Conservation (phyloP, 2,888 invertebrate species). For the Prionchulus punctatus region DNA sequence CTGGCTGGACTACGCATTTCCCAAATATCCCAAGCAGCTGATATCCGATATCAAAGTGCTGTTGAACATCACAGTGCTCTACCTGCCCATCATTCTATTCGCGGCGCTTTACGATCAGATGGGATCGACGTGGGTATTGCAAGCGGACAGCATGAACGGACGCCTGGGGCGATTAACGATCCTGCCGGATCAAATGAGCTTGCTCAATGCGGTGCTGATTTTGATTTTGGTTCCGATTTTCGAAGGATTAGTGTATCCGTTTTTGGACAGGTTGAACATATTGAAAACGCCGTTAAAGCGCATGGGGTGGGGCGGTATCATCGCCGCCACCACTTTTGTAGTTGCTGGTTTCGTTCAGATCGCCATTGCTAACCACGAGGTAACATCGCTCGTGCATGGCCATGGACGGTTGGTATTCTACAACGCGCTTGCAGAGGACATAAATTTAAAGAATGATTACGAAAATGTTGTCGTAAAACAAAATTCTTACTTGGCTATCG, state of each 20-base stretch:
- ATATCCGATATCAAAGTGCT: constrained; percentile 33
- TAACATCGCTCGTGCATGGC: no score
- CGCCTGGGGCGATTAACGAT: constrained; percentile 23
- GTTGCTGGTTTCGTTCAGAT: constrained; percentile 45
- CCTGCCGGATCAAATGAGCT: constrained; percentile 81
- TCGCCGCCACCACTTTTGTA: constrained; percentile 66
- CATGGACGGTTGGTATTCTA: no score
- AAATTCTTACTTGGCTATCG: no score
- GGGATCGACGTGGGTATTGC: constrained; percentile 1
- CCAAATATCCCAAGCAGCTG: constrained; percentile 47
- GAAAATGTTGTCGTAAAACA: no score
- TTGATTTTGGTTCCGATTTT: constrained; percentile 38
- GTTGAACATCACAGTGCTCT: constrained; percentile 34
- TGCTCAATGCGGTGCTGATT: constrained; percentile 41
- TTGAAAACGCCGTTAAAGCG: constrained; percentile 61
- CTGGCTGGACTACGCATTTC: constrained; percentile 78
- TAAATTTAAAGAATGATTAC: no score
- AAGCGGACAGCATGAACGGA: constrained; percentile 38
- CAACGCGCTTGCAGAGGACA: no score
- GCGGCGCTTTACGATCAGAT: constrained; percentile 42
- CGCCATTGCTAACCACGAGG: no score
- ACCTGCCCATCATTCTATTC: constrained; percentile 39
- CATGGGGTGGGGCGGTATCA: constrained; percentile 65
- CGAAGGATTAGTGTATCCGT: constrained; percentile 37
- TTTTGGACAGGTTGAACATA: constrained; percentile 24